phyloP scores from a whole-genome alignment of 2,888 invertebrate species.

The Pyrochroa serraticornis region DNA sequence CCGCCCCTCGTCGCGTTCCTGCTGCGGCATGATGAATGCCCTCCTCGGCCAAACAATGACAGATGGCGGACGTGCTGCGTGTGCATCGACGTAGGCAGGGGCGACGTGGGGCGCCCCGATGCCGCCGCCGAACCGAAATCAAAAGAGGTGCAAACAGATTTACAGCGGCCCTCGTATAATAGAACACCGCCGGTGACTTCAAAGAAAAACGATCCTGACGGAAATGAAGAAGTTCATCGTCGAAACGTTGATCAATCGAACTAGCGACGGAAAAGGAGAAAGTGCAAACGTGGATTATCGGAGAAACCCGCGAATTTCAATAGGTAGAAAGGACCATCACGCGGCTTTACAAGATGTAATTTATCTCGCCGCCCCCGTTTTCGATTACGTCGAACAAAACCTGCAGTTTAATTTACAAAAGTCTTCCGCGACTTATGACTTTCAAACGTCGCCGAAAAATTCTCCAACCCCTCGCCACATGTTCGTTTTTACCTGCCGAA shows the following conservation, averaged over 20 bases:
- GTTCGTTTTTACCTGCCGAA: too few relatives aligned
- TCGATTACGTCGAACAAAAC: background rate
- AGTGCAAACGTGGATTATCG: conserved; percentile 26
- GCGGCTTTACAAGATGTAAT: conserved; percentile 12
- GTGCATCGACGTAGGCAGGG: conserved; percentile 1
- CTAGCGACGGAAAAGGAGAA: conserved; percentile 11
- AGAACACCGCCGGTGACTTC: conserved; percentile 27
- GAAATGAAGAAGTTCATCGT: conserved; percentile 33
- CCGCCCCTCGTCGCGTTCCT: background rate
- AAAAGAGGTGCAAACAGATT: conserved; percentile 34
- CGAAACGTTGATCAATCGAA: conserved; percentile 19
- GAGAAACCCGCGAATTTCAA: conserved; percentile 8
- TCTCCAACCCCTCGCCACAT: too few relatives aligned
- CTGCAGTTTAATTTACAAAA: background rate
- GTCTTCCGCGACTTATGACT: background rate
- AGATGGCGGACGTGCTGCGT: conserved; percentile 11
- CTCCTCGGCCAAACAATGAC: conserved; percentile 3
- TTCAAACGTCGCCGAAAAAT: too few relatives aligned
- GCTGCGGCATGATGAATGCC: conserved; percentile 2
- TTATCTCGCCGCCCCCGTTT: conserved; percentile 3
- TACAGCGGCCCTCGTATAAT: conserved; percentile 29
- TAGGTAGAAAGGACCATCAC: conserved; percentile 9
- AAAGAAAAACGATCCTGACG: conserved; percentile 26
- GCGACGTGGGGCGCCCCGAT: background rate
- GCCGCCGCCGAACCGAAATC: conserved; percentile 13